These are phyloP conservation scores for Cephus spinipes DNA, from an alignment of 2,888 invertebrate species.

Conservation along the genomic window DNA sequence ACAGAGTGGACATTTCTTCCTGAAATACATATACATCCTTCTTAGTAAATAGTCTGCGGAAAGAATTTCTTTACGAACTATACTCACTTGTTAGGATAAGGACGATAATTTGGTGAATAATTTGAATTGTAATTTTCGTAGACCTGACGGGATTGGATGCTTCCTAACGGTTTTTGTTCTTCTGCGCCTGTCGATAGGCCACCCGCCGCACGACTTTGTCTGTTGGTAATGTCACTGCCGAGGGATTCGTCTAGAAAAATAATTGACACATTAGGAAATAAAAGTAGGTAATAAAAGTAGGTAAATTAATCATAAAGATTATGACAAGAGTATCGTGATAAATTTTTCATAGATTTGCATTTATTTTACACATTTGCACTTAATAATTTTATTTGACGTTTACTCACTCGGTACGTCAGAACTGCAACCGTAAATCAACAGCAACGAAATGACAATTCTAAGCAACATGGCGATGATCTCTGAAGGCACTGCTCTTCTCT, in stretches of 20 bases:
- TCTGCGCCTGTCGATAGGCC: neutral
- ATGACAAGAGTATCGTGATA: neutral
- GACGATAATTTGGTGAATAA: neutral
- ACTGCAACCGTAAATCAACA: neutral
- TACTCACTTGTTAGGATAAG: neutral
- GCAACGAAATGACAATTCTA: neutral
- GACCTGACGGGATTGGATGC: neutral
- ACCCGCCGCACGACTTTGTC: neutral
- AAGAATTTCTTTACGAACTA: neutral
- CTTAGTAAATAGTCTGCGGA: neutral
- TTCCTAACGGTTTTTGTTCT: neutral
- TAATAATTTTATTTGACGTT: neutral
- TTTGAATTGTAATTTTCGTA: neutral
- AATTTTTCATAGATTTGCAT: neutral
- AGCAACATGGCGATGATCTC: neutral
- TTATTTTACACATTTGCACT: neutral
- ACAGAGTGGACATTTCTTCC: slow-evolving; percentile 75
- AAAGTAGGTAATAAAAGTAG: neutral
- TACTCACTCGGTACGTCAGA: neutral
- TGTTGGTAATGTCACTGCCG: neutral
- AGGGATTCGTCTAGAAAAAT: neutral
- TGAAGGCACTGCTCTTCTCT: neutral
- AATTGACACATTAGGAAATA: neutral
- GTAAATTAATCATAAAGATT: neutral
- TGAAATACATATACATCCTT: slow-evolving; percentile 18